Evolutionary conservation across 2,113 vertebrate species (phyloP).

Genomic region (Oophaga pumilio): DNA sequence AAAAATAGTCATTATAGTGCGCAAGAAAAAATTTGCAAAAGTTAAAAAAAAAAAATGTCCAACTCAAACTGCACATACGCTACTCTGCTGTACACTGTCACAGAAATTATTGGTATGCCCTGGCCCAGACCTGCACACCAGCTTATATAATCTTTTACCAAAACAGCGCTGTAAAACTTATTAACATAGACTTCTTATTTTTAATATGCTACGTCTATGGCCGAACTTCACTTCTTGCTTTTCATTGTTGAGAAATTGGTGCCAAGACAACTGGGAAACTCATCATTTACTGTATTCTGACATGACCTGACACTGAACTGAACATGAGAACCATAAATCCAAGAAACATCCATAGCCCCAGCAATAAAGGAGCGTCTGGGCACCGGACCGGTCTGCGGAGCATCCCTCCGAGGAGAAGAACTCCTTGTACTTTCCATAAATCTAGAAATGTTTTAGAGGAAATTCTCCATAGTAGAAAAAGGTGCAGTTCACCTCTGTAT

Average conservation of each 20-base stretch:
- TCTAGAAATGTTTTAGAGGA: neutral
- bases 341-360: slow-evolving; percentile 15
- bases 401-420: neutral
- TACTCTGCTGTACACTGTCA: neutral
- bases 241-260: neutral
- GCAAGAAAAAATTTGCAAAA: too few relatives aligned
- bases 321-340: slow-evolving; percentile 40
- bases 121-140: neutral
- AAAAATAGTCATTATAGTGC: too few relatives aligned
- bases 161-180: neutral
- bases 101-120: neutral
- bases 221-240: neutral
- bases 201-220: neutral
- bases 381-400: neutral
- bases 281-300: slow-evolving; percentile 42
- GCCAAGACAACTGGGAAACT: slow-evolving; percentile 51
- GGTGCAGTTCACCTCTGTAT: neutral
- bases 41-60: too few relatives aligned
- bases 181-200: neutral
- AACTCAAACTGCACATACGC: too few relatives aligned
- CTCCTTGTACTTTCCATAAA: neutral
- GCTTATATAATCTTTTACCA: neutral
- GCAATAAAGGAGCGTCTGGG: neutral
- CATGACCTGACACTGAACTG: slow-evolving; percentile 42
- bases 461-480: neutral